Base-by-base conservation (phyloP, 1,140 invertebrate genomes). In the Hylaeus volcanicus region DNA sequence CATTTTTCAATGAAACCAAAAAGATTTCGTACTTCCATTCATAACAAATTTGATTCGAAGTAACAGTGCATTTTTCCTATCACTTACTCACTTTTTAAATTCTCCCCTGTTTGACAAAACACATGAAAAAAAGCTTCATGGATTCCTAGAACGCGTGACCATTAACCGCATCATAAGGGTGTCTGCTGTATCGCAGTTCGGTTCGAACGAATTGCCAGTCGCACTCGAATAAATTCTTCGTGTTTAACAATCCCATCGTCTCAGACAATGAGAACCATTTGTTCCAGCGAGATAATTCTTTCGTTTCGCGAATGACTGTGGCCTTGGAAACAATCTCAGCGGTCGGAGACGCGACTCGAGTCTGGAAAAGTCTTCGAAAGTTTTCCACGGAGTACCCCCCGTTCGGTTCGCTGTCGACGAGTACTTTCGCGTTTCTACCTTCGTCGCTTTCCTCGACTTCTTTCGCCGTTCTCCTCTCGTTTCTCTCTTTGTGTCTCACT, bases 341-440 rank as follows among this genome's bases (percentile, higher is more conserved):
- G 45, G 43, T 60, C 26, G 68, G 60, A 68, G 53, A 53, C 53
- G 63, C 69, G 56, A 72, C 60, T 56, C 61, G 45, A 60, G 79
- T 37, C 37, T 37, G 39, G 41, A n/a, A 79, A 81, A 56, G 60
- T 71, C 45, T 78, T 82, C 8, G 48, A 77, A 84, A 84, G 61
- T 81, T 85, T 61, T 11, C 48, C 39, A 39, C 74, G 51, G 56
- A 82, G 64, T 26, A 26, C 26, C 26, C 26, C 26, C 66, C 73
- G 43, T 78, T 71, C 14, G 68, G 53, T 41, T 74, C 60, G 48
- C 56, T 39, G 45, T 61, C 55, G 15, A 56, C 15, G 72, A 80
- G 55, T 26, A 51, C 4, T 11, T 51, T 56, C 45, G 26, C 65
- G 45, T 60, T 51, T 74, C 55, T 71, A 41, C 61, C 41, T 26